Percentiles rank a stretch among this genome's conserved stretches.
Evolutionary conservation across 2,888 invertebrate genomes (phyloP).

Genomic region (Euzophera pinguis): DNA sequence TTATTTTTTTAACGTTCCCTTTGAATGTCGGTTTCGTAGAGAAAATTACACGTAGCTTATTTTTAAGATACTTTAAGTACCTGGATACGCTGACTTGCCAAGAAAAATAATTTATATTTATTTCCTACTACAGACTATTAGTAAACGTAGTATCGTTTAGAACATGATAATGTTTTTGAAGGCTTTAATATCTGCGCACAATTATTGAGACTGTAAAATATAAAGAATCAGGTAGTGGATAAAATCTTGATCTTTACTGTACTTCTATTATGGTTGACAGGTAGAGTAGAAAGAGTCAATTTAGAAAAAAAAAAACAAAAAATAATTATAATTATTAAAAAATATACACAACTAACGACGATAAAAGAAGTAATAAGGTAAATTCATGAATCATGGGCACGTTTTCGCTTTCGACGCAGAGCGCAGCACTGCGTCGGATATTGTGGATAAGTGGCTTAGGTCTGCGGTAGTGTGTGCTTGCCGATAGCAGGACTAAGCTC

Average conservation of each 20-base stretch:
- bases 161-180: no score
- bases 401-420: not conserved
- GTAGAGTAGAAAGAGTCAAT: no score
- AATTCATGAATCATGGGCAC: not conserved
- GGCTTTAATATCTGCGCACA: no score
- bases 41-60: not conserved
- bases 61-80: not conserved
- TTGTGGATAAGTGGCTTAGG: constrained; percentile 22
- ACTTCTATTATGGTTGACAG: no score
- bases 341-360: not conserved
- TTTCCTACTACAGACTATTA: no score
- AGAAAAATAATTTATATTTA: no score
- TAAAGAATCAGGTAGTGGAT: no score
- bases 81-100: no score
- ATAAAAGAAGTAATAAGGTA: not conserved
- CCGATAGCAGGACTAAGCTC: constrained; percentile 10
- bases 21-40: not conserved
- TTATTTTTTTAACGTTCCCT: not conserved
- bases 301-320: no score
- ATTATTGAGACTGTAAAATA: not conserved
- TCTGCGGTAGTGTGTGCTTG: constrained; percentile 18
- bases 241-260: no score
- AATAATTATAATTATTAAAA: no score
- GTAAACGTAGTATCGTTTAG: no score
- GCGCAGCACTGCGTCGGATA: not conserved